Evolutionary conservation across 2,888 invertebrate species (phyloP).

Genomic region (Lepidochitona cinerea): DNA sequence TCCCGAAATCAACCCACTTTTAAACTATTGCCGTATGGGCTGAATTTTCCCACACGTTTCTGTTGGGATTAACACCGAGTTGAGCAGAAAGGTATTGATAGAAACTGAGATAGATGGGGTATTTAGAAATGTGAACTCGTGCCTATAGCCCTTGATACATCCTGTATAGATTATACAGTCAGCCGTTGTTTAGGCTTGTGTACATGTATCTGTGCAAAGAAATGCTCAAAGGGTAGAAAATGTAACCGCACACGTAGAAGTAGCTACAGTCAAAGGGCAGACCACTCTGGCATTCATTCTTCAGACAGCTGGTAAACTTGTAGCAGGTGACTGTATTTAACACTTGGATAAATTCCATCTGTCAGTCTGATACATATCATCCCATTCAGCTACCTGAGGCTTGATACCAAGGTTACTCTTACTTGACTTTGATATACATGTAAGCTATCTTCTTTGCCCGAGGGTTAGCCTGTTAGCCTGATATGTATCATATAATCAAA

Average conservation of each 20-base stretch:
- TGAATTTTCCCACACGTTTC: no score
- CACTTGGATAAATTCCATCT: neutral
- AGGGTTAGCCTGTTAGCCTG: no score
- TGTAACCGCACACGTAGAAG: neutral
- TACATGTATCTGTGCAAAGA: neutral
- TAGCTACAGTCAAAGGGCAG: neutral
- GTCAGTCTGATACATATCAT: no score
- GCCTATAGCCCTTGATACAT: neutral
- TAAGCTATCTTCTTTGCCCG: no score
- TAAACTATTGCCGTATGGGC: no score
- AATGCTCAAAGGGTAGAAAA: neutral
- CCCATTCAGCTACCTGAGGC: no score
- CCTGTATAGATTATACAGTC: neutral
- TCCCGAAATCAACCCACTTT: no score
- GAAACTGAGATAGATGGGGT: neutral
- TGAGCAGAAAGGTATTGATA: no score
- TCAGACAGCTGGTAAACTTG: neutral
- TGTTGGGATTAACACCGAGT: no score
- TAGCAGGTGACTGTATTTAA: neutral
- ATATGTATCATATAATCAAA: no score
- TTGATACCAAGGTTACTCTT: no score
- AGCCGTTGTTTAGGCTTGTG: neutral
- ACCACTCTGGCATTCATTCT: neutral
- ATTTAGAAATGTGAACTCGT: neutral
- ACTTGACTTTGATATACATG: no score